Evolutionary conservation across 2,797 vertebrate species (phyloP).

Genomic region (Xyrichtys novacula): DNA sequence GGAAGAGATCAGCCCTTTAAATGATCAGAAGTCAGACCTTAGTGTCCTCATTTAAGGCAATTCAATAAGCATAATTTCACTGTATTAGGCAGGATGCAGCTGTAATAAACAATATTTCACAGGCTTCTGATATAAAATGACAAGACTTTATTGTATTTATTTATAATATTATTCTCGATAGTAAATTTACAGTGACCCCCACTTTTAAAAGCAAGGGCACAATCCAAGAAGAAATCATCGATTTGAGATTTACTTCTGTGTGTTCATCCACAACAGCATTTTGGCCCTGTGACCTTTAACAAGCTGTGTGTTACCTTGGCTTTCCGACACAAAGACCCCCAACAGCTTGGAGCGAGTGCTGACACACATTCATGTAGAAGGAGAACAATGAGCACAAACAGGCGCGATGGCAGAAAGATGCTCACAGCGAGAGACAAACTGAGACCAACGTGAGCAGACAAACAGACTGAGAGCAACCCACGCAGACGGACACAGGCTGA

Average conservation of each 20-base stretch:
- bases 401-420: slow-evolving; percentile 17
- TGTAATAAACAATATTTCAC: slow-evolving; percentile 3
- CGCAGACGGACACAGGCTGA: slow-evolving; percentile 40
- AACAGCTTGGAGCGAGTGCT: background rate
- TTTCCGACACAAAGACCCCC: slow-evolving; percentile 7
- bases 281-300: slow-evolving; percentile 31
- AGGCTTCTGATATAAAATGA: background rate
- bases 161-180: too few relatives aligned
- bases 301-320: slow-evolving; percentile 24
- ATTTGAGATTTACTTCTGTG: slow-evolving; percentile 1
- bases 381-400: slow-evolving; percentile 37
- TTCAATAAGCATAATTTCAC: background rate
- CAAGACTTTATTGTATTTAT: too few relatives aligned
- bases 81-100: background rate
- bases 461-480: slow-evolving; percentile 38
- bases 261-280: background rate
- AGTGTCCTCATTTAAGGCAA: slow-evolving; percentile 11
- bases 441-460: slow-evolving; percentile 30
- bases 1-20: slow-evolving; percentile 20
- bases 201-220: background rate
- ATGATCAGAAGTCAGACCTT: slow-evolving; percentile 2
- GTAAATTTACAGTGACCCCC: too few relatives aligned
- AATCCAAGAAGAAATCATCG: background rate
- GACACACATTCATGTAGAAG: slow-evolving; percentile 28
- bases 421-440: slow-evolving; percentile 42